A percentile compares a stretch with the other conserved stretches of the same genome.
Conservation (phyloP, 2,888 invertebrate species). For the Drosophila buzzatii region DNA sequence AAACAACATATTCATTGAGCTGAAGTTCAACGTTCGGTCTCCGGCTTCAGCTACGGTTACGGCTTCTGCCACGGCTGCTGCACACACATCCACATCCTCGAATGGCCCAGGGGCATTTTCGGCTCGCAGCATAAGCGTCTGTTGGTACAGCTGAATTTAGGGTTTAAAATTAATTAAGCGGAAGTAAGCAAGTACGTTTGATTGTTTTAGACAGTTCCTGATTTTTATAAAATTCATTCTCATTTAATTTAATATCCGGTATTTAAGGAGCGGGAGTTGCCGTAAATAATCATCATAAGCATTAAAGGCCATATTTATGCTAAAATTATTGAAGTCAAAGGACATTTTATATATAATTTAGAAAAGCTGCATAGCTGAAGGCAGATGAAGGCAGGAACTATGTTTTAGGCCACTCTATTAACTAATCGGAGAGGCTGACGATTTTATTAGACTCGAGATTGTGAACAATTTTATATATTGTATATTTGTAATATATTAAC, state of each 20-base stretch:
- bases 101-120: constrained; percentile 67
- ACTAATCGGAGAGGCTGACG: not conserved
- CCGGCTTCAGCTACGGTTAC: constrained; percentile 1
- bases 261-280: constrained; percentile 2
- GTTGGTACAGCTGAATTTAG: constrained; percentile 70
- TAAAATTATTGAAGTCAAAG: not conserved
- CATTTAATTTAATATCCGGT: constrained; percentile 60
- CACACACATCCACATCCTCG: constrained; percentile 39
- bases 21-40: constrained; percentile 10
- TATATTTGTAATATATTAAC: not conserved
- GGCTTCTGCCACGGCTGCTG: not conserved
- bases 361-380: too few relatives aligned
- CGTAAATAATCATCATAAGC: constrained; percentile 25
- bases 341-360: not conserved
- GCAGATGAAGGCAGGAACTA: not conserved
- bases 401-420: not conserved
- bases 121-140: constrained; percentile 56
- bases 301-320: constrained; percentile 19
- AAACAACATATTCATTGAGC: constrained; percentile 24
- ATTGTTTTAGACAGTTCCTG: constrained; percentile 75
- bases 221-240: constrained; percentile 49
- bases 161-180: constrained; percentile 79
- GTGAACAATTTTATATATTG: not conserved
- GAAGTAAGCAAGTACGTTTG: constrained; percentile 75
- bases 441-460: not conserved